Conservation (phyloP, 2,888 invertebrate genomes). For the Acleris holmiana region DNA sequence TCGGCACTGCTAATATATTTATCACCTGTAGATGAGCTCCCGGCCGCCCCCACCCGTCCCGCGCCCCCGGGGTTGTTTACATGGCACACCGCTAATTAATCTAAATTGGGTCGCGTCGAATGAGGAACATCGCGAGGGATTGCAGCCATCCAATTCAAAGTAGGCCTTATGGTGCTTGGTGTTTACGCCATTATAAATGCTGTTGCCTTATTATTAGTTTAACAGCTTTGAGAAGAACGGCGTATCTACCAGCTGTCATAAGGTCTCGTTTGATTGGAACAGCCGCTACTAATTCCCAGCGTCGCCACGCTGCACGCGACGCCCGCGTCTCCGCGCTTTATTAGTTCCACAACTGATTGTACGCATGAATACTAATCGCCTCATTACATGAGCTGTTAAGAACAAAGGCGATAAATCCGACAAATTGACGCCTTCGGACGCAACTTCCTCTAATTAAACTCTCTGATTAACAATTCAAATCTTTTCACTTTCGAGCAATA, state of each 20-base stretch:
- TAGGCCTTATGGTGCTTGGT: too few relatives aligned
- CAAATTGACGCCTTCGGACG: constrained; percentile 20
- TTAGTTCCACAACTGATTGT: constrained; percentile 46
- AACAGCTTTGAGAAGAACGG: too few relatives aligned
- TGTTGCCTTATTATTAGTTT: too few relatives aligned
- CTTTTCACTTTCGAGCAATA: constrained; percentile 20
- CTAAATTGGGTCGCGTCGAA: constrained; percentile 37
- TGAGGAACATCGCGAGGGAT: constrained; percentile 46
- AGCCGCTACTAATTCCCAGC: constrained; percentile 34
- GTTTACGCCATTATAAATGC: too few relatives aligned
- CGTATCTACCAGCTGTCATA: too few relatives aligned
- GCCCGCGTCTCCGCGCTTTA: constrained; percentile 39
- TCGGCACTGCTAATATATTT: constrained; percentile 35
- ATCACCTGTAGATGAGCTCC: constrained; percentile 34
- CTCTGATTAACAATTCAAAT: constrained; percentile 35
- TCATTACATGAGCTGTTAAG: constrained; percentile 35
- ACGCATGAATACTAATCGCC: constrained; percentile 44
- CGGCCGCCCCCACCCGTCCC: neutral
- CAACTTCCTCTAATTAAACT: constrained; percentile 21
- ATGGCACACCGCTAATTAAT: constrained; percentile 36
- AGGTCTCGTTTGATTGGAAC: too few relatives aligned
- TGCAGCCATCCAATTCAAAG: too few relatives aligned
- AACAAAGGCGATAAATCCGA: constrained; percentile 32
- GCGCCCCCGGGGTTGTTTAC: constrained; percentile 32
- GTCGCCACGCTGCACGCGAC: constrained; percentile 30